Evolutionary conservation across 2,888 invertebrate genomes (phyloP).

Genomic region (Sphaerophoria rueppellii): DNA sequence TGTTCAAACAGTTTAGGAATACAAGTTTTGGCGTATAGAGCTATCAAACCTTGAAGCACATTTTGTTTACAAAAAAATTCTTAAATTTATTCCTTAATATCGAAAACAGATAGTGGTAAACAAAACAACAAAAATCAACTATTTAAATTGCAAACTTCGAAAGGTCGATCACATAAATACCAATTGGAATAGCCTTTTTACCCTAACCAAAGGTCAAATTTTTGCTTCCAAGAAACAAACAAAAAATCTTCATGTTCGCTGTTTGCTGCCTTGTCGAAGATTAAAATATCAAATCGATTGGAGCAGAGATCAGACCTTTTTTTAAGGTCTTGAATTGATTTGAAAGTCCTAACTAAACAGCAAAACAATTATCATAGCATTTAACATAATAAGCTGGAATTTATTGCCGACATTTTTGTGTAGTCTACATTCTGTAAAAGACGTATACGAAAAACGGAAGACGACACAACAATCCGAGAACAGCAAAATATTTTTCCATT

Average conservation of each 20-base stretch:
- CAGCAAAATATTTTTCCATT: not conserved
- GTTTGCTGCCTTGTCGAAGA: no score
- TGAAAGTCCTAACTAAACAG: slow-evolving; percentile 41
- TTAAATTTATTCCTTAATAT: no score
- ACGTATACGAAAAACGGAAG: not conserved
- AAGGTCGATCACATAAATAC: not conserved
- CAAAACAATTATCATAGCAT: slow-evolving; percentile 51
- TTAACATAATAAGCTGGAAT: slow-evolving; percentile 33
- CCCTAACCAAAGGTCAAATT: not conserved
- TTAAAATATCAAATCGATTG: not conserved
- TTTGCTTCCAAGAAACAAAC: not conserved
- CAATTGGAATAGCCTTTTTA: not conserved
- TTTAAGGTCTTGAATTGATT: slow-evolving; percentile 5
- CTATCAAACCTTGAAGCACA: no score
- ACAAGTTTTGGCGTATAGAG: no score
- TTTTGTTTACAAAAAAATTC: no score
- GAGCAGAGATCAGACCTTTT: not conserved
- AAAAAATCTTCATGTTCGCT: no score
- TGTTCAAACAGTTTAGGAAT: no score
- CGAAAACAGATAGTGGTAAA: no score
- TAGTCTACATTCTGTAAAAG: not conserved
- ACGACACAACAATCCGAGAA: not conserved
- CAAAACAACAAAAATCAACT: not conserved
- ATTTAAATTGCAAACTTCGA: slow-evolving; percentile 23
- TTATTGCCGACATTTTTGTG: slow-evolving; percentile 4